These are phyloP conservation scores for Aleiodes testaceus DNA, from an alignment of 2,888 invertebrate species.

Conservation along the genomic window DNA sequence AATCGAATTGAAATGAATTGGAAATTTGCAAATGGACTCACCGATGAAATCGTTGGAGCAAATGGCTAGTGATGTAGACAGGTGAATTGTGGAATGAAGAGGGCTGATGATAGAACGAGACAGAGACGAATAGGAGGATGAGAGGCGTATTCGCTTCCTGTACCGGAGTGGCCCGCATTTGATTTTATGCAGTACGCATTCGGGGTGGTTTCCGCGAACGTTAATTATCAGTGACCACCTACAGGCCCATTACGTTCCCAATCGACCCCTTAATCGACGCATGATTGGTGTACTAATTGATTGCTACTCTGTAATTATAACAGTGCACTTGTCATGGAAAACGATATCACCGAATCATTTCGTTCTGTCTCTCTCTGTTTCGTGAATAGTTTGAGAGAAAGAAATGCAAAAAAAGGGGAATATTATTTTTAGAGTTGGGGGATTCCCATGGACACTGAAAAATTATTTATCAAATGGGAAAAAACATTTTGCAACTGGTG, in stretches of 20 bases:
- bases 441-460: too few relatives aligned
- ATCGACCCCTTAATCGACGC: slow-evolving; percentile 73
- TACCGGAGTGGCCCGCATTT: slow-evolving; percentile 64
- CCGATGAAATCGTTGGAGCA: not conserved
- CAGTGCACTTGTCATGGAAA: slow-evolving; percentile 64
- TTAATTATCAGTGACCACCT: slow-evolving; percentile 72
- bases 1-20: too few relatives aligned
- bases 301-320: slow-evolving; percentile 73
- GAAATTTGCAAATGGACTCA: too few relatives aligned
- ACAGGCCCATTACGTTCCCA: slow-evolving; percentile 72
- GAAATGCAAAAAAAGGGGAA: too few relatives aligned
- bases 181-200: slow-evolving; percentile 70
- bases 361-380: too few relatives aligned
- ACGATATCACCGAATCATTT: slow-evolving; percentile 63
- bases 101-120: slow-evolving; percentile 27
- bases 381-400: too few relatives aligned
- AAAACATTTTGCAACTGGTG: not conserved
- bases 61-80: slow-evolving; percentile 4
- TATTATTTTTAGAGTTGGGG: too few relatives aligned
- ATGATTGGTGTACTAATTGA: slow-evolving; percentile 73
- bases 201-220: slow-evolving; percentile 68
- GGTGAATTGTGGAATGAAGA: not conserved
- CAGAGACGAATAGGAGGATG: slow-evolving; percentile 45
- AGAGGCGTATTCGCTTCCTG: slow-evolving; percentile 68
- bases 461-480: too few relatives aligned